These are phyloP conservation scores for Plecotus auritus DNA, from an alignment of 2,113 vertebrate genomes.

Conservation along the genomic window DNA sequence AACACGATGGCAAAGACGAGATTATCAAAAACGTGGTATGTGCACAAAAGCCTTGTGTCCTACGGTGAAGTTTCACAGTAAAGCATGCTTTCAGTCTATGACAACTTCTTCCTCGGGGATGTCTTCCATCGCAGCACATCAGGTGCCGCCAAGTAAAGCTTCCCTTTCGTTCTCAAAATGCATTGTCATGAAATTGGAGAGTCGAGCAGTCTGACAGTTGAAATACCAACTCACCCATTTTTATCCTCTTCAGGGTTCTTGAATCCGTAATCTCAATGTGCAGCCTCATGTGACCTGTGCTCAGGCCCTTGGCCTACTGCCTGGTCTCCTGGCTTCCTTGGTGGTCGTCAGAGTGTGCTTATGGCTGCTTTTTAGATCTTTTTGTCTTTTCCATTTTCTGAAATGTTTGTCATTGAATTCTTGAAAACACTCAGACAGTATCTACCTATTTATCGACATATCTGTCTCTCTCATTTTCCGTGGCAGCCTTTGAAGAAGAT, in stretches of 20 bases:
- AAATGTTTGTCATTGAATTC: neutral
- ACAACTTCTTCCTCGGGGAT: neutral
- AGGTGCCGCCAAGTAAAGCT: neutral
- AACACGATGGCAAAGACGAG: slow-evolving; percentile 91
- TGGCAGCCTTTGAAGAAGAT: slow-evolving; percentile 96
- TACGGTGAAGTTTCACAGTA: rapidly evolving
- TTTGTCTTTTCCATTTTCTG: neutral
- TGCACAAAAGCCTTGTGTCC: neutral
- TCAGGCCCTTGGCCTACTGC: neutral
- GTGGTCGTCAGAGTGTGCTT: too few relatives aligned
- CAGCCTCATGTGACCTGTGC: neutral
- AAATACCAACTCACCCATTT: neutral
- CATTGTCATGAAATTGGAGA: neutral
- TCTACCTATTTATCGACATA: neutral
- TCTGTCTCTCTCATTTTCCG: neutral
- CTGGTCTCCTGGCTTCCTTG: neutral
- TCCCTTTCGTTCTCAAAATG: neutral
- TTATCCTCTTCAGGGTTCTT: neutral
- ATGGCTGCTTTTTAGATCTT: neutral
- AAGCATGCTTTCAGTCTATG: neutral
- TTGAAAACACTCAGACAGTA: neutral
- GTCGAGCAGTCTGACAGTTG: neutral
- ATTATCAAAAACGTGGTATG: slow-evolving; percentile 93
- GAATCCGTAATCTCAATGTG: neutral
- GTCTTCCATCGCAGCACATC: neutral